Percentiles rank a stretch among this genome's conserved stretches.
Conservation (phyloP, 2,888 invertebrate genomes). For the Leucophenga montana region DNA sequence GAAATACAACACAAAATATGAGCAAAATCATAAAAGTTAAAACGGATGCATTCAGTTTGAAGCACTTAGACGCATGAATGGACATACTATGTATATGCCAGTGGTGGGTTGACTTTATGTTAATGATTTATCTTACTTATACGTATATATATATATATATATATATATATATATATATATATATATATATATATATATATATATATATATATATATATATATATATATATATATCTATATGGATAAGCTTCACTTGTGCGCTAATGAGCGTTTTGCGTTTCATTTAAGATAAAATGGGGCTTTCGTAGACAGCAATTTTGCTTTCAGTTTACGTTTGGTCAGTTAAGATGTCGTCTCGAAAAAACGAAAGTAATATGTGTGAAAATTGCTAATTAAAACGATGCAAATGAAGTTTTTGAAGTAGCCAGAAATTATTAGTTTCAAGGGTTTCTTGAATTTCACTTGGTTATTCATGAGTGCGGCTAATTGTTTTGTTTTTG, state of each 20-base stretch:
- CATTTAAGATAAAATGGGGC: constrained; percentile 52
- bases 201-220: too few species aligned
- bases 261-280: constrained; percentile 65
- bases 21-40: background rate
- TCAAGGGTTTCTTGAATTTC: background rate
- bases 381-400: constrained; percentile 63
- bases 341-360: too few species aligned
- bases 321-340: constrained; percentile 25
- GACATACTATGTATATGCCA: too few species aligned
- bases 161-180: too few species aligned
- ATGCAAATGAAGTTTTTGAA: constrained; percentile 7
- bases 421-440: background rate
- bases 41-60: too few species aligned
- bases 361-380: constrained; percentile 62
- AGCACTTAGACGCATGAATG: background rate
- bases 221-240: too few species aligned
- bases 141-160: too few species aligned
- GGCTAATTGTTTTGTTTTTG: constrained; percentile 13
- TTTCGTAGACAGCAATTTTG: too few species aligned
- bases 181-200: too few species aligned
- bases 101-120: background rate
- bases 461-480: background rate
- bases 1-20: background rate
- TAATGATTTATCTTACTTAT: too few species aligned
- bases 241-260: constrained; percentile 43